These are phyloP conservation scores for Fistularia tabacaria DNA, from an alignment of 2,797 vertebrate species.

Conservation along the genomic window DNA sequence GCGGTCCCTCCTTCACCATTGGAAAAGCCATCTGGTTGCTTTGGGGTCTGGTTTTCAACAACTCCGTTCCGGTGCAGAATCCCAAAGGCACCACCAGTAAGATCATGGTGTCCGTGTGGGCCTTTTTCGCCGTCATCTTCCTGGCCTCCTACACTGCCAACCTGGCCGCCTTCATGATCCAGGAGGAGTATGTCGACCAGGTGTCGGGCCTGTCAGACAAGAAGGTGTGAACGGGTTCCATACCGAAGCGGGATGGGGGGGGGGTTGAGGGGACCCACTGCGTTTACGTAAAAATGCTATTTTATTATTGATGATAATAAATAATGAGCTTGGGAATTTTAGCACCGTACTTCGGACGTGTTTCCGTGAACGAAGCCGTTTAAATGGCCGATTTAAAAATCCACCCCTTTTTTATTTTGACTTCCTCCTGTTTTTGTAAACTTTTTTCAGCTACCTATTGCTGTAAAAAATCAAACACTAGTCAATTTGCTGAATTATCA, in stretches of 20 bases:
- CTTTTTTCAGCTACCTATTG: too few species aligned
- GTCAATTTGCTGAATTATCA: too few species aligned
- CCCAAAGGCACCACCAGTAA: conserved; percentile 99
- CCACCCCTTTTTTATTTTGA: too few species aligned
- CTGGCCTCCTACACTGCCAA: conserved; percentile 99
- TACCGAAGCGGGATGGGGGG: neutral
- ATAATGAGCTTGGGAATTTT: too few species aligned
- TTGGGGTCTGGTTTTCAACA: conserved; percentile 99
- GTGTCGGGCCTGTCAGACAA: conserved; percentile 97
- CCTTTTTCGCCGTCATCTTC: conserved; percentile 99
- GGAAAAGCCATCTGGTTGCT: conserved; percentile 98
- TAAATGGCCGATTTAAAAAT: too few species aligned
- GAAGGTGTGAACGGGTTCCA: conserved; percentile 80
- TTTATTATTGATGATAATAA: too few species aligned
- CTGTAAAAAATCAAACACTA: too few species aligned
- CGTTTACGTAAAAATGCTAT: too few species aligned
- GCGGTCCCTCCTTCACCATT: conserved; percentile 98
- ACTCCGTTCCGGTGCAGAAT: conserved; percentile 99
- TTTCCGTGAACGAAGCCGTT: too few species aligned
- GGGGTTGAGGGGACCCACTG: too few species aligned
- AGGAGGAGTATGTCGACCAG: conserved; percentile 98
- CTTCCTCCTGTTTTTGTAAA: too few species aligned
- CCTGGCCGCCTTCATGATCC: conserved; percentile 99
- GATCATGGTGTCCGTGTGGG: conserved; percentile 99
- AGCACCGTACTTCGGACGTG: too few species aligned